Evolutionary conservation across 2,888 invertebrate genomes (phyloP), one percentile per base, ranked within the genome.

Genomic region (Acronicta psi): DNA sequence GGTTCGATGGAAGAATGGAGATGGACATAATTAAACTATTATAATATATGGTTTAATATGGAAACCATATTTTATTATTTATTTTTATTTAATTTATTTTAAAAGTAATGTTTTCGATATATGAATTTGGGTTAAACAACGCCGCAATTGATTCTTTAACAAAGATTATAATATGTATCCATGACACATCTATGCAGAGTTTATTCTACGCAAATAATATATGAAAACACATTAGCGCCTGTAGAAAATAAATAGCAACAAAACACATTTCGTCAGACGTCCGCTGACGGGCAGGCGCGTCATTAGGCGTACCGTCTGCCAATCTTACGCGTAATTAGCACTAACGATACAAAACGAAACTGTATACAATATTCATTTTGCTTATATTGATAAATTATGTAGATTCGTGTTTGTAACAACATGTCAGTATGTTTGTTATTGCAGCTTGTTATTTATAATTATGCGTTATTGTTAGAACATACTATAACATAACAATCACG

Each of bases 301-400:
- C 66, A 71, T 76, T 69, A 67, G 41, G 65, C 42, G 20, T 42
- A 46, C 53, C 42, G 56, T 59, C 60, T 45, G 45, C 41, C 59
- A 69, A 62, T 69, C 68, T 59, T 64, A 70, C 76, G 55, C 62
- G 57, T 73, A 64, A 75, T 66, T 70, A 68, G 34, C 54, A 37
- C 44, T 73, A 75, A 73, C 46, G 54, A 68, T 50, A 56, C 25
- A 37, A 44, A 55, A 61, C 46, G 29, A 60, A 38, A 49, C 54
- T 64, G 45, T 37, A 51, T 60, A 55, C 6, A 18, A 29, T 18
- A 50, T 56, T 63, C 8, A 51, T 63, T 71, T 42, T 58, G 37
- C 34, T 31, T 29, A 11, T 45, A 20, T 23, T 31, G 9, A 34
- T 71, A 31, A 59, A 66, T 59, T 54, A 66, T 66, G 38, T 40